Evolutionary conservation across 2,113 vertebrate species (phyloP).

Genomic region (Anoplopoma fimbria): DNA sequence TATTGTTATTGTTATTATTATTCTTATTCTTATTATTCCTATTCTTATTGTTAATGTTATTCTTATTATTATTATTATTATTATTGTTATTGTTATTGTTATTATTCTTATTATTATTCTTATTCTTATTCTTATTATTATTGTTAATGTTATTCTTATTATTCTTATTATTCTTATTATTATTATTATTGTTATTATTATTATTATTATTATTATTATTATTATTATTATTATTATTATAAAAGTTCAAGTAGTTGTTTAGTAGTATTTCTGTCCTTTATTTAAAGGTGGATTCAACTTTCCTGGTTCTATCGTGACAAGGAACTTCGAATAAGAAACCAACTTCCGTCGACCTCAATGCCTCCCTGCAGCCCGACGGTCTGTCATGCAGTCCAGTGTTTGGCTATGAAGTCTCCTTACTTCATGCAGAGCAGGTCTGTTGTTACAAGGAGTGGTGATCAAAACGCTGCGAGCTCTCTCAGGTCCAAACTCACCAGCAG

Average conservation of each 20-base stretch:
- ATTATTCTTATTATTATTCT: no score
- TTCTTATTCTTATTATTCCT: no score
- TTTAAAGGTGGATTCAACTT: neutral
- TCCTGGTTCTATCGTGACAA: neutral
- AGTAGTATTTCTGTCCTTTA: neutral
- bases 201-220: no score
- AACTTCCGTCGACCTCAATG: slow-evolving; percentile 34
- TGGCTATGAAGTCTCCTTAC: slow-evolving; percentile 76
- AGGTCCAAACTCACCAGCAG: slow-evolving; percentile 49
- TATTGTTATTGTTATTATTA: no score
- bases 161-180: no score
- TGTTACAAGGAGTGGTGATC: slow-evolving; percentile 21
- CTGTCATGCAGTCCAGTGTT: slow-evolving; percentile 8
- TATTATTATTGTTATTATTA: no score
- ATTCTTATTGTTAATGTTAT: no score
- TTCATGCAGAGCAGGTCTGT: slow-evolving; percentile 54
- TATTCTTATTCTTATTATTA: no score
- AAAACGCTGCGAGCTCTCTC: slow-evolving; percentile 30
- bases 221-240: neutral
- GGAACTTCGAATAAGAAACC: slow-evolving; percentile 27
- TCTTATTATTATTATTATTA: no score
- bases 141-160: no score
- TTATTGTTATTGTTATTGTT: no score
- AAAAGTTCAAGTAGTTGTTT: neutral
- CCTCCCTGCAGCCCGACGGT: slow-evolving; percentile 1